phyloP scores from a whole-genome alignment of 2,113 vertebrate species.

The Empidonax alnorum region DNA sequence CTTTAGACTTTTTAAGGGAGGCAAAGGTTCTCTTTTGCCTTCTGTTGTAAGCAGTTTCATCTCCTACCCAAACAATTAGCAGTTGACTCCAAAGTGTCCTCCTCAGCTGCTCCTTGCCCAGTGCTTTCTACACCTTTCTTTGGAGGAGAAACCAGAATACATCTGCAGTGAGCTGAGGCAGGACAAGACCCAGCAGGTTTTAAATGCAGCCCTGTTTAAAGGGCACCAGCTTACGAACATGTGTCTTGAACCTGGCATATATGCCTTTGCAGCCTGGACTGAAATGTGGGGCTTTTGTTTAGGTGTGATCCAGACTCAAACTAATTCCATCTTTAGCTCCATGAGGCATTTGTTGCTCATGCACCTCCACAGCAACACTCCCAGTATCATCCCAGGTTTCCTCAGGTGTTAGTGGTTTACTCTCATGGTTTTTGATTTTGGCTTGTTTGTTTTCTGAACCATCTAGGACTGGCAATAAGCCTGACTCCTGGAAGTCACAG shows the following conservation, averaged over 20 bases:
- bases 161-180: background rate
- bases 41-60: background rate
- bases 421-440: background rate
- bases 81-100: background rate
- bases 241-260: background rate
- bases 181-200: background rate
- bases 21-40: background rate
- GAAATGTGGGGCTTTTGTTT: background rate
- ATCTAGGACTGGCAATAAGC: conserved; percentile 41
- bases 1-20: conserved; percentile 21
- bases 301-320: background rate
- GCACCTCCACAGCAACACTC: background rate
- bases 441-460: background rate
- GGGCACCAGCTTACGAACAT: background rate
- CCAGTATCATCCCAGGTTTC: background rate
- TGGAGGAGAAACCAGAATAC: background rate
- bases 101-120: background rate
- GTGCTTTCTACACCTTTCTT: background rate
- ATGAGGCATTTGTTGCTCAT: background rate
- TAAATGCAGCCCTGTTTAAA: background rate
- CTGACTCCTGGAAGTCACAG: conserved; percentile 40
- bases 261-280: background rate
- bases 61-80: background rate
- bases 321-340: background rate
- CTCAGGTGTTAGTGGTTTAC: background rate